Percentiles rank a stretch among this genome's conserved stretches.
These are phyloP conservation scores for Tetropium fuscum DNA, from an alignment of 2,888 invertebrate species.

Conservation along the genomic window DNA sequence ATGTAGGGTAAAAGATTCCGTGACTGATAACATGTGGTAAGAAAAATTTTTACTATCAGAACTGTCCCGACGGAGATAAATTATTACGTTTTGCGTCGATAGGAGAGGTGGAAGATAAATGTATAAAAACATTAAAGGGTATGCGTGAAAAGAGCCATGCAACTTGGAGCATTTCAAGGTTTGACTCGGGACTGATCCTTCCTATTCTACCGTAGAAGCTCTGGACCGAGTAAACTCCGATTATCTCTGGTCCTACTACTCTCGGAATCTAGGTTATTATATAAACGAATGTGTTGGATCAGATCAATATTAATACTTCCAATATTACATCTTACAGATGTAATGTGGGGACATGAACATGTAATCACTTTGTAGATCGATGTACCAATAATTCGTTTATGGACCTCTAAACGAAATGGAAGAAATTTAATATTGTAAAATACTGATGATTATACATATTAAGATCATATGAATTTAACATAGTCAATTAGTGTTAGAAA, in stretches of 20 bases:
- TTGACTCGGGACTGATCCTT: conserved; percentile 3
- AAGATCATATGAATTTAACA: no score
- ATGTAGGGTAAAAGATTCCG: conserved; percentile 11
- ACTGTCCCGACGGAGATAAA: conserved; percentile 1
- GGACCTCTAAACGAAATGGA: no score
- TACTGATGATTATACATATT: no score
- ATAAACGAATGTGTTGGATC: conserved; percentile 20
- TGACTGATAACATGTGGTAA: conserved; percentile 1
- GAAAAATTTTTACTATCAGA: conserved; percentile 22
- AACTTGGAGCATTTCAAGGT: conserved; percentile 7
- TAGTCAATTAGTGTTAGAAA: no score
- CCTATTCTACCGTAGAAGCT: conserved; percentile 22
- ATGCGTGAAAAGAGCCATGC: conserved; percentile 1
- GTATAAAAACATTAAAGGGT: conserved; percentile 5
- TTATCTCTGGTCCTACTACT: conserved; percentile 23
- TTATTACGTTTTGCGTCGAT: conserved; percentile 15
- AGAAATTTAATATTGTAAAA: no score
- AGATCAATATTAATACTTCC: background rate
- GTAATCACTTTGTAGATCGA: no score
- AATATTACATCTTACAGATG: no score
- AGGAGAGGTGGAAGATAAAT: conserved; percentile 15
- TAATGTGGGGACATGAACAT: no score
- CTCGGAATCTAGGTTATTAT: conserved; percentile 23
- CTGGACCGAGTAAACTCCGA: conserved; percentile 22
- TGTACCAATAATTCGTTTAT: no score